Conservation (phyloP, 2,888 invertebrate species). For the Mesopsocus fuscifrons region DNA sequence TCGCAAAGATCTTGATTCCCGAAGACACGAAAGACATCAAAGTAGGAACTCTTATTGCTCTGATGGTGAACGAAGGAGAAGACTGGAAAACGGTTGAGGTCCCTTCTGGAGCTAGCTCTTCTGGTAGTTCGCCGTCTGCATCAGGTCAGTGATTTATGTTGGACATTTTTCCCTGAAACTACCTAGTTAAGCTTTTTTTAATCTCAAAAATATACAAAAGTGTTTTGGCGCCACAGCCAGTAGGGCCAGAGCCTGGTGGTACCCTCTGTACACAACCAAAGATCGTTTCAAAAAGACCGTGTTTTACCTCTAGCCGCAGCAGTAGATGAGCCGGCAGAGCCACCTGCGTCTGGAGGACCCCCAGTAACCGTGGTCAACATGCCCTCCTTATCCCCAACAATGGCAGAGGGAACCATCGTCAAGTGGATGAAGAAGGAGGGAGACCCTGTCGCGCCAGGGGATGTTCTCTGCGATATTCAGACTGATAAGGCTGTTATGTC, state of each 20-base stretch:
- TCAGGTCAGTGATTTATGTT: background rate
- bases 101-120: slow-evolving; percentile 18
- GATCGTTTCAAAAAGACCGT: too few species aligned
- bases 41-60: slow-evolving; percentile 36
- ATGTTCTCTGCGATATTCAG: slow-evolving; percentile 42
- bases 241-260: too few species aligned
- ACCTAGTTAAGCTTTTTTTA: too few species aligned
- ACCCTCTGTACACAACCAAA: too few species aligned
- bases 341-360: slow-evolving; percentile 15
- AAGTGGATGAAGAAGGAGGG: slow-evolving; percentile 38
- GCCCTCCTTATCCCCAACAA: slow-evolving; percentile 43
- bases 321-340: slow-evolving; percentile 13
- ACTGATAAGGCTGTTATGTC: slow-evolving; percentile 43
- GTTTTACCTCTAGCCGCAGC: too few species aligned
- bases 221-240: too few species aligned
- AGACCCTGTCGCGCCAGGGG: slow-evolving; percentile 32
- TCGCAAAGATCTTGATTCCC: slow-evolving; percentile 39
- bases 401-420: slow-evolving; percentile 37
- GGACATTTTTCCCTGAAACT: background rate
- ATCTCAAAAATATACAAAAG: too few species aligned
- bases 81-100: slow-evolving; percentile 37
- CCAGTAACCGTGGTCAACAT: slow-evolving; percentile 25
- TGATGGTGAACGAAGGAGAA: slow-evolving; percentile 37
- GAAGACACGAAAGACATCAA: slow-evolving; percentile 34
- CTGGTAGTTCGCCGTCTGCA: slow-evolving; percentile 14